Evolutionary conservation across 2,888 invertebrate genomes (phyloP), one percentile per base, ranked within the genome.

Genomic region (Noctua comes): DNA sequence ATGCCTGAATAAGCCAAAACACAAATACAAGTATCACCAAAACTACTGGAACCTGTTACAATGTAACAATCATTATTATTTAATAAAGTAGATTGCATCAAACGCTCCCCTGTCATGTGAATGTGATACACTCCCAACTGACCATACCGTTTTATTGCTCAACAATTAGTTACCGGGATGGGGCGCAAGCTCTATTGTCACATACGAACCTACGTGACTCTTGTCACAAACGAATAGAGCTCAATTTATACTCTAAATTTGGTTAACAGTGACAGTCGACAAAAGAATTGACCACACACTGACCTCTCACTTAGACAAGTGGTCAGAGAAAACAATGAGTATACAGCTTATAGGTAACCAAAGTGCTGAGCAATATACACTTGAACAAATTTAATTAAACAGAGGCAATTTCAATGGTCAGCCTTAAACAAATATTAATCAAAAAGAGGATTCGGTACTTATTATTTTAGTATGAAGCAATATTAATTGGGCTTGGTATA

Each of bases 61-160:
- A 82, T 77, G 77, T 57, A 77, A 51, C 80, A 78, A 82, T 89
- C 85, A 91, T 90, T 92, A 90, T 93, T 91, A 93, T 94, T 92
- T 88, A 93, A 94, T 94, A 90, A 93, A 93, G 87, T 90, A 88
- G 89, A 92, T 92, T 91, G 92, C 92, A 91, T 91, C 89, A 89
- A 88, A 77, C 73, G 77, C 77, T 88, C 90, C 90, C 89, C 80
- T 82, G 81, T 82, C 71, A 78, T 69, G 69, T 81, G 82, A 81
- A 76, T 65, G 72, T 81, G 82, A 82, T 87, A 88, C 84, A 76
- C 86, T 89, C 75, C 43, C 64, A 66, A 88, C 86, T 93, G 93
- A 94, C 93, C 95, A 95, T 95, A 91, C 92, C 93, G 95, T 90
- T 95, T 95, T 95, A 95, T 95, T 93, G 94, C 94, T 82, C 88